These are phyloP conservation scores for Ceratitis capitata DNA, from an alignment of 1,140 invertebrate species.

Conservation along the genomic window DNA sequence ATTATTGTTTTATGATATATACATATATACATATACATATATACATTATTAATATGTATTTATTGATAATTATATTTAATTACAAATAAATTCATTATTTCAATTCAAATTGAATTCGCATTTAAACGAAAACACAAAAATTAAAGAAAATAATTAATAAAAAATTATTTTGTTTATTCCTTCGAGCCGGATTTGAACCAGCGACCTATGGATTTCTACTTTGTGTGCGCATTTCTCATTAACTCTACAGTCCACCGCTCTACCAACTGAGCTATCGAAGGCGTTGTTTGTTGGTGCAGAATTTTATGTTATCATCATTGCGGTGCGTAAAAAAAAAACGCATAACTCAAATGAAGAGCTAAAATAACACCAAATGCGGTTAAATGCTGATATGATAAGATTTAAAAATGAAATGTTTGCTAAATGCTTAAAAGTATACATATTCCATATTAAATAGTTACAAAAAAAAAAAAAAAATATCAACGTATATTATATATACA, in stretches of 20 bases:
- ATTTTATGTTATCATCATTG: neutral
- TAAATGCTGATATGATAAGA: neutral
- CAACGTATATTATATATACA: too few species aligned
- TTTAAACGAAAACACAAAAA: neutral
- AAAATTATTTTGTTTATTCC: slow-evolving; percentile 56
- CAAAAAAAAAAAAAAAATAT: too few species aligned
- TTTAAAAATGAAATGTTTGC: too few species aligned
- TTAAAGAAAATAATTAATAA: neutral
- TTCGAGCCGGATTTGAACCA: slow-evolving; percentile 79
- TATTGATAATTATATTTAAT: neutral
- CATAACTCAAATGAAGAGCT: neutral
- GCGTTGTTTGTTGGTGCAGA: slow-evolving; percentile 48
- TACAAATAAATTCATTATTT: neutral
- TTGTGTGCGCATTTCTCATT: neutral
- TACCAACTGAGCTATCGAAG: slow-evolving; percentile 86
- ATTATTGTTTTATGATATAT: too few species aligned
- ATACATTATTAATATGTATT: neutral
- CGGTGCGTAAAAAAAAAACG: neutral
- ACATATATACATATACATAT: neutral
- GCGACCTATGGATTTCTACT: slow-evolving; percentile 74
- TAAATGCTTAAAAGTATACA: too few species aligned
- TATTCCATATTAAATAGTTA: too few species aligned
- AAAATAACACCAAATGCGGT: neutral
- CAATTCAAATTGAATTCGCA: neutral
- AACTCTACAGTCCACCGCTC: slow-evolving; percentile 80